Evolutionary conservation across 1,140 invertebrate genomes (phyloP), one percentile per base, ranked within the genome.

Genomic region (Euura saliciscinereae): DNA sequence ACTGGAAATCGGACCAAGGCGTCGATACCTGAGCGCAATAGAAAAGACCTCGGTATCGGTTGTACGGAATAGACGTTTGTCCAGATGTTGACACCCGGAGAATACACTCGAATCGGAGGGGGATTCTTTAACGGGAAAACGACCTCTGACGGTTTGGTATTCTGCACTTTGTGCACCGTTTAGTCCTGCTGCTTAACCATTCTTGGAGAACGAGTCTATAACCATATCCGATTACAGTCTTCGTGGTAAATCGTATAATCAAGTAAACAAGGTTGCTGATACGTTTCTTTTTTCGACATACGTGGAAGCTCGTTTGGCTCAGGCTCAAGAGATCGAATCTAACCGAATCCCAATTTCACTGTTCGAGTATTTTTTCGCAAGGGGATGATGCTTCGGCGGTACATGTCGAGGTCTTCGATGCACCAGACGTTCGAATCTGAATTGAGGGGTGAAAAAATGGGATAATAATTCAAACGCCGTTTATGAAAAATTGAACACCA

Each of bases 1-100:
- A 78, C 77, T 78, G 77, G 77, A 78, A 78, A 78, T 78, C 72
- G 75, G 74, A 78, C 76, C 77, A 78, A 78, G 77, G 77, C 69
- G 70, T 42, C 64, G 28, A 28, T 28, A 1, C 28, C 28, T 28
- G 28, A 28, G 28, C 0, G 28, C 28, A 28, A 28, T 28, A 28
- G 28, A 28, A 28, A 28, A 28, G 28, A 28, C 28, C 28, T 28
- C 28, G 28, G 28, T 28, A 28, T 28, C 28, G 28, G 28, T 28
- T 28, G 28, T 28, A 28, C 28, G 28, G 28, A 28, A 28, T 28
- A 28, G 28, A 28, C 28, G 28, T 28, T 28, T 28, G 51, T 11
- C 51, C 51, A 59, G 51, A 59, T 59, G 51, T n/a, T 59, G 51
- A 59, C 51, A 59, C 51, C 51, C 51, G 13, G 51, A 59, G 13